A percentile compares a stretch with the other conserved stretches of the same genome.
Evolutionary conservation across 2,113 vertebrate species (phyloP).

Genomic region (Ceyx margarethae): DNA sequence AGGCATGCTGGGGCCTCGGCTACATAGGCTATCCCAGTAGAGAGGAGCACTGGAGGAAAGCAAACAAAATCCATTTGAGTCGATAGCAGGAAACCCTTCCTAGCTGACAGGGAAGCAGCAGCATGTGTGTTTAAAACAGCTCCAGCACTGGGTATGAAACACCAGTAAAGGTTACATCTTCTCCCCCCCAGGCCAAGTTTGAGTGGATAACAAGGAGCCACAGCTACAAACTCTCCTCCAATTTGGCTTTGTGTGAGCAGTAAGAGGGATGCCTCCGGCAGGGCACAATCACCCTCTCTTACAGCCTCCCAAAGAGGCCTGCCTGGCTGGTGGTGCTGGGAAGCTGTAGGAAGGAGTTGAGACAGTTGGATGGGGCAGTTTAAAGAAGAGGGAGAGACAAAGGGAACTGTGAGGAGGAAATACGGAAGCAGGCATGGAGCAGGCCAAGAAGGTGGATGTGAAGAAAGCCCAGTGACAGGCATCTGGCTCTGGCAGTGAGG

Average conservation of each 20-base stretch:
- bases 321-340: background rate
- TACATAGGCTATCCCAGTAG: rapidly evolving
- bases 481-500: rapidly evolving
- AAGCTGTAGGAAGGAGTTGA: background rate
- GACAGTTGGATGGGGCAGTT: rapidly evolving
- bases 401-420: background rate
- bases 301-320: background rate
- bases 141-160: background rate
- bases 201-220: background rate
- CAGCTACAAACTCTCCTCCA: background rate
- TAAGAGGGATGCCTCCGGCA: background rate
- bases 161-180: background rate
- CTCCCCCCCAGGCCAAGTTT: background rate
- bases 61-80: background rate
- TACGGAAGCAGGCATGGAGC: background rate
- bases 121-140: background rate
- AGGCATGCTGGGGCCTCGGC: rapidly evolving
- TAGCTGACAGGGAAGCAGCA: background rate
- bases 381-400: background rate
- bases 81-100: background rate
- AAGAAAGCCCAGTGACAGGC: background rate
- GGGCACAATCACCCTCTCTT: background rate
- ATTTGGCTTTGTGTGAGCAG: background rate
- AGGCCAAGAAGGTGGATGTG: background rate
- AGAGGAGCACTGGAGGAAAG: background rate